phyloP scores from a whole-genome alignment of 2,113 vertebrate genomes.

The Meles meles region DNA sequence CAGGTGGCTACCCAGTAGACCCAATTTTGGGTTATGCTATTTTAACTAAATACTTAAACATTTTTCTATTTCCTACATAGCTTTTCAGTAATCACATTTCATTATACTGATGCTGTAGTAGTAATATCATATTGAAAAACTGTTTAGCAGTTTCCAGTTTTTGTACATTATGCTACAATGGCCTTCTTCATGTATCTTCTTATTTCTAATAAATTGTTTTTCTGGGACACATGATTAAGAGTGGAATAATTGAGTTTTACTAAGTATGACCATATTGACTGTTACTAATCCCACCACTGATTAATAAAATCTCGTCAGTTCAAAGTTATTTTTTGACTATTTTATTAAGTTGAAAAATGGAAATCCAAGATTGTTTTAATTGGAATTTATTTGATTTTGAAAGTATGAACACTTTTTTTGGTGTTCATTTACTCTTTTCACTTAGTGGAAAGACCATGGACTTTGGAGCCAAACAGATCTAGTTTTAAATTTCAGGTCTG shows the following conservation, averaged over 20 bases:
- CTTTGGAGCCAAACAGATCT: background rate
- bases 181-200: background rate
- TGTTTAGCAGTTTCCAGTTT: background rate
- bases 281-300: background rate
- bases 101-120: background rate
- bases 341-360: background rate
- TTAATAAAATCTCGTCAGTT: slow-evolving; percentile 5
- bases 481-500: background rate
- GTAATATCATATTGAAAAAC: background rate
- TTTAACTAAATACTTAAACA: slow-evolving; percentile 9
- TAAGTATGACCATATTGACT: background rate
- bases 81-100: background rate
- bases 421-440: slow-evolving; percentile 25
- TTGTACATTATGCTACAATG: background rate
- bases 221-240: background rate
- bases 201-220: background rate
- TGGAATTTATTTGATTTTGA: background rate
- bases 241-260: background rate
- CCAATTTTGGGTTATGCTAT: background rate
- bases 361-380: background rate
- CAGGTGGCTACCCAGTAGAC: background rate
- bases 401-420: background rate
- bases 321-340: background rate
- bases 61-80: background rate
- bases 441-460: background rate